Evolutionary conservation across 2,888 invertebrate species (phyloP).

Genomic region (Luperina testacea): DNA sequence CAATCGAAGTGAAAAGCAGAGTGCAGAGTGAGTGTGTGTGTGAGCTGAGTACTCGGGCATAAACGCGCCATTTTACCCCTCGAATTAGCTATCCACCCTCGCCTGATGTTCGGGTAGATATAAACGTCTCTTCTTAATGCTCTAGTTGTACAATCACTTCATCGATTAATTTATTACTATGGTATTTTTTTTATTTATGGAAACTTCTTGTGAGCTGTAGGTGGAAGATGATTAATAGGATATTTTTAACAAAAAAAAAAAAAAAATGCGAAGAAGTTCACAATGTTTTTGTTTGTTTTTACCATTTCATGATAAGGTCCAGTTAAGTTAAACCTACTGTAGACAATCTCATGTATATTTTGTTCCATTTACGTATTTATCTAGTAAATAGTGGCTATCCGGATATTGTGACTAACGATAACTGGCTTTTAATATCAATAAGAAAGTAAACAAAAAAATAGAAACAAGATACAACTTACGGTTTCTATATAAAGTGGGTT

Average conservation of each 20-base stretch:
- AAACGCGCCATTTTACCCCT: too few species aligned
- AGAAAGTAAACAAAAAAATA: neutral
- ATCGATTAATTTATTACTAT: neutral
- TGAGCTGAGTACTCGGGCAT: too few species aligned
- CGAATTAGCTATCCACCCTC: too few species aligned
- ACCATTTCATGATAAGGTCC: neutral
- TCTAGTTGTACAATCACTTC: too few species aligned
- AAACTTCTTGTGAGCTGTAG: neutral
- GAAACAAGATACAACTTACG: constrained; percentile 69
- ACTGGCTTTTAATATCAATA: neutral
- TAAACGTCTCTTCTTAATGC: too few species aligned
- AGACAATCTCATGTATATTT: neutral
- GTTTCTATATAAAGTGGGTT: constrained; percentile 84
- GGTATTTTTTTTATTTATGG: neutral
- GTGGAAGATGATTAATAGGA: too few species aligned
- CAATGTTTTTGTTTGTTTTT: neutral
- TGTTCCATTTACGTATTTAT: neutral
- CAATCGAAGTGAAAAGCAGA: too few species aligned
- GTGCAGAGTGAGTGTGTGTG: too few species aligned
- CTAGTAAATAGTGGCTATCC: neutral
- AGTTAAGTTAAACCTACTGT: neutral
- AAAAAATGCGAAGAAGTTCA: neutral
- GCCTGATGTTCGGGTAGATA: too few species aligned
- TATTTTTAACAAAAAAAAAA: neutral
- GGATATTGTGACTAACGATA: neutral